Evolutionary conservation across 2,888 invertebrate species (phyloP).

Genomic region (Patella caerulea): DNA sequence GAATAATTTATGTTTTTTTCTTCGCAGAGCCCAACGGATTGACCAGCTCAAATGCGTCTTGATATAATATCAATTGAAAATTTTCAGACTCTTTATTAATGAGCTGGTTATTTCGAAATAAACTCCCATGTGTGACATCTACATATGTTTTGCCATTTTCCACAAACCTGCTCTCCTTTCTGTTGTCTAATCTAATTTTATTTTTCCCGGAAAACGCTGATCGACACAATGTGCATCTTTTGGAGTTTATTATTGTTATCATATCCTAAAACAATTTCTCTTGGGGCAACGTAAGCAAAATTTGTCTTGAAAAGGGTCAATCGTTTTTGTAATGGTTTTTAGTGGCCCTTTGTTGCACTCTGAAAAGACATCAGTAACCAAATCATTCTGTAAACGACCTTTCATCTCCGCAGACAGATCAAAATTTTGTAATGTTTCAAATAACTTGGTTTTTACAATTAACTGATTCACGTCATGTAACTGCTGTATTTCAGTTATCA

Average conservation of each 20-base stretch:
- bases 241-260: constrained; percentile 9
- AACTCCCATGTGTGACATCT: constrained; percentile 26
- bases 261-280: constrained; percentile 23
- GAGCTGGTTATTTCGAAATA: constrained; percentile 23
- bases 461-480: constrained; percentile 8
- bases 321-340: constrained; percentile 16
- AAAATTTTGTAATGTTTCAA: constrained; percentile 9
- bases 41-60: constrained; percentile 39
- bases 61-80: constrained; percentile 29
- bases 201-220: neutral
- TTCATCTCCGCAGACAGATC: neutral
- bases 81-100: neutral
- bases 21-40: constrained; percentile 38
- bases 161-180: neutral
- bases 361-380: constrained; percentile 18
- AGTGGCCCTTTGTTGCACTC: constrained; percentile 21
- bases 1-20: constrained; percentile 32
- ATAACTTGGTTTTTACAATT: neutral
- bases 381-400: constrained; percentile 2
- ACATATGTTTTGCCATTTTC: neutral
- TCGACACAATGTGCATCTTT: constrained; percentile 25
- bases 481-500: constrained; percentile 12
- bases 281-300: constrained; percentile 18
- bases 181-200: neutral
- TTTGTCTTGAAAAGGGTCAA: constrained; percentile 25